Conservation (phyloP, 2,888 invertebrate species). For the Hyposoter dolosus region DNA sequence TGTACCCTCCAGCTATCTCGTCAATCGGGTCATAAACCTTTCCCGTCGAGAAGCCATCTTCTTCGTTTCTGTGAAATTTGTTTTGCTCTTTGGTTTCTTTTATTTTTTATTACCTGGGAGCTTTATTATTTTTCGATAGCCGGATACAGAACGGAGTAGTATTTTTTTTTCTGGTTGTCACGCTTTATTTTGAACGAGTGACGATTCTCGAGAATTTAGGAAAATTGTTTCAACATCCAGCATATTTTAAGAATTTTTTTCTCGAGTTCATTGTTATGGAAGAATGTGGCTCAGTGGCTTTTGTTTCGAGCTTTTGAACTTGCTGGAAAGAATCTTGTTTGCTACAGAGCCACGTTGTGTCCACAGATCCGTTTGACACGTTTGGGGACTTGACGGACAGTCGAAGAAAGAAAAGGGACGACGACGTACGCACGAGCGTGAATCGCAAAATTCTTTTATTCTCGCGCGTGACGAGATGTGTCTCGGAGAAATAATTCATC, state of each 20-base stretch:
- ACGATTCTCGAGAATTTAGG: background rate
- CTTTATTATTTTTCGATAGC: background rate
- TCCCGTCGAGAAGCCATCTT: slow-evolving; percentile 46
- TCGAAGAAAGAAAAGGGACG: background rate
- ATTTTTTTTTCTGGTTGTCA: background rate
- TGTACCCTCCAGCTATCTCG: slow-evolving; percentile 20
- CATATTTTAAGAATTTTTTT: background rate
- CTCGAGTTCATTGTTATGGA: slow-evolving; percentile 15
- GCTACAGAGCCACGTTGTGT: background rate
- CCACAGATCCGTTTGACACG: slow-evolving; percentile 28
- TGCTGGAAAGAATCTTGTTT: slow-evolving; percentile 4
- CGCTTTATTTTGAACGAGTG: background rate
- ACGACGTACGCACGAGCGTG: slow-evolving; percentile 7
- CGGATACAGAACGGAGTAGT: background rate
- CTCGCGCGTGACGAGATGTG: slow-evolving; percentile 44
- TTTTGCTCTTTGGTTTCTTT: background rate
- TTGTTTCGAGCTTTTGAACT: background rate
- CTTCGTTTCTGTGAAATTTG: background rate
- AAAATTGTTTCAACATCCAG: background rate
- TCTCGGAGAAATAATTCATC: slow-evolving; percentile 47
- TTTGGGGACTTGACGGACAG: background rate
- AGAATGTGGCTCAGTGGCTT: slow-evolving; percentile 23
- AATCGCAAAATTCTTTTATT: slow-evolving; percentile 25
- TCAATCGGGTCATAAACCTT: slow-evolving; percentile 55
- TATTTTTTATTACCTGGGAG: background rate